These are phyloP conservation scores for Meleagris gallopavo DNA, from an alignment of 2,113 vertebrate genomes.

Conservation along the genomic window DNA sequence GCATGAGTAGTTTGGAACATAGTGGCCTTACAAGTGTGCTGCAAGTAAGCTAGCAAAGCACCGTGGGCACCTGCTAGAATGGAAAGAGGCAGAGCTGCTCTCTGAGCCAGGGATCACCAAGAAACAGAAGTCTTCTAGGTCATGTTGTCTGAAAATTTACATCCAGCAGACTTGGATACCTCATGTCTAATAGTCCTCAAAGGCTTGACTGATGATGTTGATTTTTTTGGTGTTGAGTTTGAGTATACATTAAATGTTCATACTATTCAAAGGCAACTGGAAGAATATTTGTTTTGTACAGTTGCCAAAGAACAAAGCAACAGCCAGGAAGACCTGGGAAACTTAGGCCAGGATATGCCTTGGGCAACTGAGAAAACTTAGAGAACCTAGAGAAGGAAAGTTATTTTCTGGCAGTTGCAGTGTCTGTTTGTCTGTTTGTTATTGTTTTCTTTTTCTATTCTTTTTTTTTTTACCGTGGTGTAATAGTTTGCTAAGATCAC, in stretches of 20 bases:
- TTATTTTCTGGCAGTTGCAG: neutral
- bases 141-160: neutral
- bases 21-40: neutral
- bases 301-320: neutral
- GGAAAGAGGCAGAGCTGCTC: neutral
- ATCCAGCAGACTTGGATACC: neutral
- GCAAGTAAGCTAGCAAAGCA: neutral
- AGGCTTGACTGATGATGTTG: neutral
- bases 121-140: neutral
- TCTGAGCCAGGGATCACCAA: neutral
- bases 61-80: neutral
- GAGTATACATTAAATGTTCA: neutral
- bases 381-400: neutral
- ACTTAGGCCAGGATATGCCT: neutral
- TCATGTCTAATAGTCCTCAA: neutral
- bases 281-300: neutral
- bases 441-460: neutral
- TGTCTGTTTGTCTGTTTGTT: neutral
- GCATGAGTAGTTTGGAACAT: neutral
- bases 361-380: neutral
- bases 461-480: neutral
- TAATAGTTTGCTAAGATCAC: neutral
- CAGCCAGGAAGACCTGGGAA: neutral
- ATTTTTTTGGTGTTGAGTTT: neutral
- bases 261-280: neutral